These are phyloP conservation scores for Oopsacas minuta DNA, from an alignment of 37 sponge, comb jelly and placozoan genomes.

Conservation along the genomic window DNA sequence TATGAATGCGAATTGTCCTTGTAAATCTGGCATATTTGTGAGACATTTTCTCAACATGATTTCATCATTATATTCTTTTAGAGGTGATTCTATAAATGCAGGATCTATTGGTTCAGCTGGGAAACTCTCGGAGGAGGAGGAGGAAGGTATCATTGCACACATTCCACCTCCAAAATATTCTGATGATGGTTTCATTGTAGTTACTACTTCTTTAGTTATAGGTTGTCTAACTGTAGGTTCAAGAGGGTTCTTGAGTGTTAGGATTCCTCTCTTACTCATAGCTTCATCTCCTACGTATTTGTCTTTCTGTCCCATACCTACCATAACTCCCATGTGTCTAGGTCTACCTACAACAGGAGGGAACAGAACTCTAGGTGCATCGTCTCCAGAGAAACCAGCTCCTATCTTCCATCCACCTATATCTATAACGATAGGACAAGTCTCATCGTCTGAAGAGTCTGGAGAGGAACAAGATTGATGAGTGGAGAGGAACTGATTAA, in stretches of 20 bases:
- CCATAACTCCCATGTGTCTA: slow-evolving; percentile 77
- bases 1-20: too few species aligned
- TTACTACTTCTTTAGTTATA: neutral
- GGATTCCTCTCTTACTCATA: slow-evolving; percentile 71
- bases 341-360: slow-evolving; percentile 13
- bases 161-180: neutral
- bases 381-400: neutral
- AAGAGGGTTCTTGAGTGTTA: slow-evolving; percentile 78
- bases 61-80: neutral
- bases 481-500: neutral
- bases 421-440: neutral
- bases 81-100: neutral
- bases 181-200: neutral
- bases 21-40: too few species aligned
- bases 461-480: neutral
- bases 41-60: too few species aligned
- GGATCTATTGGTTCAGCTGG: neutral
- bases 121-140: neutral
- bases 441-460: neutral
- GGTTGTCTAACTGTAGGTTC: slow-evolving; percentile 22
- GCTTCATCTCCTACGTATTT: slow-evolving; percentile 87
- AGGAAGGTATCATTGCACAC: neutral
- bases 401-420: neutral
- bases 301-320: slow-evolving; percentile 97
- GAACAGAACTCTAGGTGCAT: neutral